Evolutionary conservation across 1,140 invertebrate genomes (phyloP), one percentile per base, ranked within the genome.

Genomic region (Musca vetustissima): DNA sequence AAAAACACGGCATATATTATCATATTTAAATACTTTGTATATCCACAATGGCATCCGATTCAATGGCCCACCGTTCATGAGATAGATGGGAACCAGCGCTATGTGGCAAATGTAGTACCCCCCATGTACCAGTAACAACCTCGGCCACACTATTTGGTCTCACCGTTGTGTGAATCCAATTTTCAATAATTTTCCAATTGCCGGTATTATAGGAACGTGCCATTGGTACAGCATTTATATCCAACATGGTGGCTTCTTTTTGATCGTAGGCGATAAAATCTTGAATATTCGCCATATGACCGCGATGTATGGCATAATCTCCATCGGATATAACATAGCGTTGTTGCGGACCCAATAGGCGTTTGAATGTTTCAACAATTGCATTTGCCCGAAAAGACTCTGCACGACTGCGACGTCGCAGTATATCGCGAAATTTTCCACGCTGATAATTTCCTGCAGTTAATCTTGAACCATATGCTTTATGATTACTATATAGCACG

Each of bases 201-300:
- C 28, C 8, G 43, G 9, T 28, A 43, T 61, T 61, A 61, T 28
- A 19, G 17, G 28, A 28, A 3, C 25, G 28, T 19, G 36, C 17
- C 36, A 36, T 28, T 61, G 57, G 57, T 6, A 36, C 22, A 17
- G 43, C 57, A 61, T 61, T 61, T 11, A 43, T 24, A 13, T 11
- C 19, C 19, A 36, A 36, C 19, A 43, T 43, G 0, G 57, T 61
- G 19, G 17, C 28, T 43, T 61, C 57, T 28, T 43, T 61, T 61
- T 61, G 57, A 36, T 61, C 57, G 11, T 61, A 61, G 28, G 28
- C 36, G n/a, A 17, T 19, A 19, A 61, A 61, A 11, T 61, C 57
- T 14, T 61, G 57, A 11, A 28, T 7, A 61, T 61, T 61, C 11
- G 28, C 17, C 28, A 61, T 13, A 21, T 61, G 57, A 1, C 57